Percentiles rank a stretch among this genome's conserved stretches.
Evolutionary conservation across 2,888 invertebrate genomes (phyloP).

Genomic region (Germaria angustata): DNA sequence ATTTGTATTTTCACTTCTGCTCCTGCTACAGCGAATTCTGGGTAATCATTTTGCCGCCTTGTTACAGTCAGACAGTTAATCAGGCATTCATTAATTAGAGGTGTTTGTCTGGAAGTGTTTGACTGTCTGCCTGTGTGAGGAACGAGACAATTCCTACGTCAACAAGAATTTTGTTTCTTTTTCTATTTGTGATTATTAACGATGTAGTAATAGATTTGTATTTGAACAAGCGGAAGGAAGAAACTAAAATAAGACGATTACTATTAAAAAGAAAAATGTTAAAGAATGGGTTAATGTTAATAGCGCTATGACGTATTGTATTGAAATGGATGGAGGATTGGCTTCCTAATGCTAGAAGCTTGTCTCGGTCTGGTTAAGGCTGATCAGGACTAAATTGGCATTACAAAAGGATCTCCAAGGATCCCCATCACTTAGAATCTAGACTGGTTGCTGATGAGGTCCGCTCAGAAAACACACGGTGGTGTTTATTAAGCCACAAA

Average conservation of each 20-base stretch:
- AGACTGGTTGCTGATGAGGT: no score
- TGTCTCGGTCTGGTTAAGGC: no score
- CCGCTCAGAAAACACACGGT: no score
- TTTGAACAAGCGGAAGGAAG: background rate
- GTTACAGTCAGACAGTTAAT: slow-evolving; percentile 69
- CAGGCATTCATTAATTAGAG: slow-evolving; percentile 75
- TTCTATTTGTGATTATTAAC: background rate
- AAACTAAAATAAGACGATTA: background rate
- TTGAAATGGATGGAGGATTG: no score
- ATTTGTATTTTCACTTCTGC: background rate
- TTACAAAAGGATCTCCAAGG: no score
- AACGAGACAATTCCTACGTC: slow-evolving; percentile 30
- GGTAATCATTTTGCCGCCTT: slow-evolving; percentile 66
- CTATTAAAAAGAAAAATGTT: background rate
- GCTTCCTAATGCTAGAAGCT: no score
- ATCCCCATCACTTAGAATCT: no score
- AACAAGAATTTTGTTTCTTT: background rate
- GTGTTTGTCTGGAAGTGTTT: slow-evolving; percentile 74
- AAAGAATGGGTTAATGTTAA: no score
- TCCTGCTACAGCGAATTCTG: background rate
- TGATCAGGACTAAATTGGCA: no score
- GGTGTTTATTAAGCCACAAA: no score
- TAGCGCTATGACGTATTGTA: no score
- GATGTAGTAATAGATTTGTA: background rate
- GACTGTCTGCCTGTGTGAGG: slow-evolving; percentile 1